Base-by-base conservation (phyloP, 1,140 invertebrate species). In the Lucilia cuprina region DNA sequence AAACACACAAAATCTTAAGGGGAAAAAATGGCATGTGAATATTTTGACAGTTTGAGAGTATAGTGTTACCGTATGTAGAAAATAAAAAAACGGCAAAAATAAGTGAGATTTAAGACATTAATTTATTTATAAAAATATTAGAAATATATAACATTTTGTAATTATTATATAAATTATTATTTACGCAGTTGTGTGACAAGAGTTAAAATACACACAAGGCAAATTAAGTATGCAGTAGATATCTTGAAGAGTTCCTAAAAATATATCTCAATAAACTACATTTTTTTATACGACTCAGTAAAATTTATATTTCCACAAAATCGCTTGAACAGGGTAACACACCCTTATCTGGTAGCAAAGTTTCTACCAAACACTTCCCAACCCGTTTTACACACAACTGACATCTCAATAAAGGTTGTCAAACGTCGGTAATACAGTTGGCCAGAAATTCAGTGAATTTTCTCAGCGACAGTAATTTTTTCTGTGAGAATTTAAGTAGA, bases 401-500 rank as follows among this genome's bases (percentile, higher is more conserved):
- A 34, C 25, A 35, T 30, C 25, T 30, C 25, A 30, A 30, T 30
- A 30, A 41, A 9, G 25, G 34, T 34, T 75, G 74, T 30, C 74
- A 75, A 34, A 75, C 12, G 74, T 75, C 74, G 74, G 30, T 35
- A 75, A 75, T 34, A 75, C 74, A 30, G 74, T 30, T 12, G 34
- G 2, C 3, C 75, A 78, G 35, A 78, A 47, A 41, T 49, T 49
- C 77, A 49, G 12, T 80, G 13, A 21, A 50, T 49, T 80, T 49
- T 49, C 77, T 80, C 77, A 49, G 65, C 65, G 12, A 25, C 77
- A 49, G 19, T 50, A 50, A 21, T 80, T 80, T 25, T 49, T 49
- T 80, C 77, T 21, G 77, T 80, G 77, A 80, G 65, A 50, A 50
- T 80, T 80, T n/a, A 80, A 82, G 41, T 2, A 30, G 35, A 65